Evolutionary conservation across 1,140 invertebrate genomes (phyloP), one percentile per base, ranked within the genome.

Genomic region (Sinonovacula constricta): DNA sequence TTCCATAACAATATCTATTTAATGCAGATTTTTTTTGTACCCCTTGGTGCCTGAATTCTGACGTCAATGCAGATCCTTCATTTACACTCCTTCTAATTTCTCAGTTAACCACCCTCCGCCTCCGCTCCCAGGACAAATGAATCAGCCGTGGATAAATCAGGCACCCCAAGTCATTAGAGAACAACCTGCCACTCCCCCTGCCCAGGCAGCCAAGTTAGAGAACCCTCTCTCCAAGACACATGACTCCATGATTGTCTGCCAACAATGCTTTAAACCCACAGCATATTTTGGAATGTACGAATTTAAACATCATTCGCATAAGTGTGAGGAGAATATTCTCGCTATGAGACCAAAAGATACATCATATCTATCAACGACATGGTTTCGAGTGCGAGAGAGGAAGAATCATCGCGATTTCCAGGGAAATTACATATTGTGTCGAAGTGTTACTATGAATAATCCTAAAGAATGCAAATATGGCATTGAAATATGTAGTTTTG

Each of bases 271-370:
- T 60, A 74, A 33, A 30, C 71, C 67, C 51, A 74, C 77, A 30
- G 79, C 59, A 4, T 54, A 63, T 15, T 79, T 81, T 22, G 85
- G 85, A 26, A 53, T 60, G 18, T 87, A 84, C 76, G 71, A 63
- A 14, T 56, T 71, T 12, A 53, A 65, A 12, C 39, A 57, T 18
- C 15, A 54, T 5, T 63, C 45, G 18, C 88, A 88, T 54, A 81
- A 81, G 24, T 90, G 89, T 77, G 83, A 82, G 24, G 85, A 89
- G 65, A 85, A 87, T 70, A 77, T 89, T 18, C 74, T 89, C 15
- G 82, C 81, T 1, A 81, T 87, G 54, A 81, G 63, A 54, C 51
- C 51, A 1, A 83, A 79, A 60, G 65, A 77, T 24, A 3, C 30
- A 1, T 22, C 18, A 45, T n/a, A n/a, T n/a, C n/a, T n/a, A n/a